Evolutionary conservation across 1,140 invertebrate genomes (phyloP).

Genomic region (Cherax destructor): DNA sequence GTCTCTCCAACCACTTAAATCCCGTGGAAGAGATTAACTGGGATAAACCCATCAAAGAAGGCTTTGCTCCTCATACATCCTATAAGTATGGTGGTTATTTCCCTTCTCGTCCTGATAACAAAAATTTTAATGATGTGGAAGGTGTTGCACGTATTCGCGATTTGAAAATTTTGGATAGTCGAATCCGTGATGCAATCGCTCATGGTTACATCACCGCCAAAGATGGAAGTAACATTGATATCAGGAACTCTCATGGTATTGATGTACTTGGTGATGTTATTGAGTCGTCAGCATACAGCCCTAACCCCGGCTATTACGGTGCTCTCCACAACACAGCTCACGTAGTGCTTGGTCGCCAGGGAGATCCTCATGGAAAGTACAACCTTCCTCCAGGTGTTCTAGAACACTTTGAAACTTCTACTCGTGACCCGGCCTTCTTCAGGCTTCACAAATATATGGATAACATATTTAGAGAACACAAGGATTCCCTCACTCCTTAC

Average conservation of each 20-base stretch:
- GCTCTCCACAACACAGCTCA: slow-evolving; percentile 56
- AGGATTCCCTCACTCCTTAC: slow-evolving; percentile 44
- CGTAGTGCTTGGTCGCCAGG: slow-evolving; percentile 35
- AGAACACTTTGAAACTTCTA: slow-evolving; percentile 50
- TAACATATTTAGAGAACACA: slow-evolving; percentile 48
- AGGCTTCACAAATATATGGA: slow-evolving; percentile 57
- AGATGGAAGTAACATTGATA: slow-evolving; percentile 23
- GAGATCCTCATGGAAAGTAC: slow-evolving; percentile 41
- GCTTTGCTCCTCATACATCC: slow-evolving; percentile 53
- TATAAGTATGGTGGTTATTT: slow-evolving; percentile 56
- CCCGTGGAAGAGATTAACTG: slow-evolving; percentile 48
- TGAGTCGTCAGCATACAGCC: slow-evolving; percentile 46
- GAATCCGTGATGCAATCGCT: slow-evolving; percentile 49
- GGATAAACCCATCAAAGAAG: slow-evolving; percentile 45
- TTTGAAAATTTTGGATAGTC: slow-evolving; percentile 1
- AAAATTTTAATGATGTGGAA: slow-evolving; percentile 16
- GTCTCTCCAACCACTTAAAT: slow-evolving; percentile 47
- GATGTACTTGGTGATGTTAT: slow-evolving; percentile 49
- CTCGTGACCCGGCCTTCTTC: slow-evolving; percentile 46
- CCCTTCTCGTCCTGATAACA: slow-evolving; percentile 50
- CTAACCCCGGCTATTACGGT: slow-evolving; percentile 41
- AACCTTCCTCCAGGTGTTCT: slow-evolving; percentile 47
- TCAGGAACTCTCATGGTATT: slow-evolving; percentile 36
- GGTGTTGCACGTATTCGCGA: slow-evolving; percentile 44
- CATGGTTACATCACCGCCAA: slow-evolving; percentile 28